Base-by-base conservation (phyloP, 2,797 vertebrate genomes). In the Denticeps clupeoides region DNA sequence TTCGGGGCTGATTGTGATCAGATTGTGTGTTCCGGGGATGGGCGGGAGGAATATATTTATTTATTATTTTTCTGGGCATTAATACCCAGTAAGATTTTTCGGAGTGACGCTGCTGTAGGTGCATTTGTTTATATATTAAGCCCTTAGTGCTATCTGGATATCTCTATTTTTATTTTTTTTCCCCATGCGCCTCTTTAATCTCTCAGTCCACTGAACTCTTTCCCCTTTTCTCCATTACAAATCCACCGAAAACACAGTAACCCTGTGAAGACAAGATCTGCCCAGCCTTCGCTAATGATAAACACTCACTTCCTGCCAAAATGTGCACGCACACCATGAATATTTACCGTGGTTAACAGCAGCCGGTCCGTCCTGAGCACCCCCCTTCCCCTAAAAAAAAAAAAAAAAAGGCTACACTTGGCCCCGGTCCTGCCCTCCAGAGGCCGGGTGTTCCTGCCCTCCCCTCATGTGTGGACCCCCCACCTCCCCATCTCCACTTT, bases 261-360 rank as follows among this genome's bases (percentile, higher is more conserved):
- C 55, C 48, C 47, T 53, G 33, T 49, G 53, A 49, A 73, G 45
- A 54, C 68, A 63, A 68, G 59, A 71, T 71, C 73, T 73, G 72
- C 72, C 73, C 81, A 82, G 78, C 72, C 78, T 71, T 82, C 75
- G 81, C 80, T 79, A 80, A 82, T 81, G 76, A 72, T 76, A 77
- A 82, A 78, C 74, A 77, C 75, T 71, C 71, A 73, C 69, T 70
- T 79, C 76, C 79, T 81, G 79, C 79, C 74, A 75, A 73, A 68
- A 73, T 72, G 73, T 49, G 50, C 37, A 40, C 49, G 69, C 70
- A 67, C 68, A 71, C 76, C 68, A 79, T 82, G 81, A 81, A 81
- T 82, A 82, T 80, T 79, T 76, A 79, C 72, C 57, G 70, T 65
- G 67, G 75, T 79, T 78, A 78, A 62, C 41, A 45, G 47, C 49